These are phyloP conservation scores for Xestoiulus laeticollis DNA, from an alignment of 2,888 invertebrate species.

Conservation along the genomic window DNA sequence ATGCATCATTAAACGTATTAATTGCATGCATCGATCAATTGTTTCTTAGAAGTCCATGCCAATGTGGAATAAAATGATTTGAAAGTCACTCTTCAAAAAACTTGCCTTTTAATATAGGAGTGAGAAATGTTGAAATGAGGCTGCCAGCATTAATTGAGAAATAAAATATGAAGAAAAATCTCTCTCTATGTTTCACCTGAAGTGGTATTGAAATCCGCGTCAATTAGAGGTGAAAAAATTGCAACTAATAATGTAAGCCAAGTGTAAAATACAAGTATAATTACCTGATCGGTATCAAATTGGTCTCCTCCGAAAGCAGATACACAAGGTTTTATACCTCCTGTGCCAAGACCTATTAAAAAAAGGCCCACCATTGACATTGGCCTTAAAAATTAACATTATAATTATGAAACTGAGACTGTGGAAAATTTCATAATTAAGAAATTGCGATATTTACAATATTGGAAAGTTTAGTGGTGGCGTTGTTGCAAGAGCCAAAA, in stretches of 20 bases:
- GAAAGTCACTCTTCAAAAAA: not conserved
- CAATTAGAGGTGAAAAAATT: not conserved
- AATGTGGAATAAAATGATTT: not conserved
- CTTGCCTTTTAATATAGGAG: constrained; percentile 80
- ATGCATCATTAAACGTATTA: too few relatives aligned
- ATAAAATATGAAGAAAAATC: constrained; percentile 94
- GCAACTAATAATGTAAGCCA: not conserved
- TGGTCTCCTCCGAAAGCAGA: constrained; percentile 66
- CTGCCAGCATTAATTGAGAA: constrained; percentile 91
- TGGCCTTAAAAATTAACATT: constrained; percentile 58
- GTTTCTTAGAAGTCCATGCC: not conserved
- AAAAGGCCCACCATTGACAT: constrained; percentile 62
- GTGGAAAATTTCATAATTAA: not conserved
- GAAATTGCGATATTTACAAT: constrained; percentile 55
- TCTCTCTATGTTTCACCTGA: constrained; percentile 79
- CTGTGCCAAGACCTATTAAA: constrained; percentile 63
- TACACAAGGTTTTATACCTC: constrained; percentile 66
- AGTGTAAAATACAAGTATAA: not conserved
- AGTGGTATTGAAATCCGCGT: constrained; percentile 70
- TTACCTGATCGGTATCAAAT: constrained; percentile 62
- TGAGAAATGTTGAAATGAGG: constrained; percentile 84
- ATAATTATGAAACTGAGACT: not conserved
- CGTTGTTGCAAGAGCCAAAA: constrained; percentile 73
- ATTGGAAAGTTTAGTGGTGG: constrained; percentile 60
- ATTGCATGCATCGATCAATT: too few relatives aligned